Conservation (phyloP, 1,140 invertebrate genomes). For the Nomia melanderi region DNA sequence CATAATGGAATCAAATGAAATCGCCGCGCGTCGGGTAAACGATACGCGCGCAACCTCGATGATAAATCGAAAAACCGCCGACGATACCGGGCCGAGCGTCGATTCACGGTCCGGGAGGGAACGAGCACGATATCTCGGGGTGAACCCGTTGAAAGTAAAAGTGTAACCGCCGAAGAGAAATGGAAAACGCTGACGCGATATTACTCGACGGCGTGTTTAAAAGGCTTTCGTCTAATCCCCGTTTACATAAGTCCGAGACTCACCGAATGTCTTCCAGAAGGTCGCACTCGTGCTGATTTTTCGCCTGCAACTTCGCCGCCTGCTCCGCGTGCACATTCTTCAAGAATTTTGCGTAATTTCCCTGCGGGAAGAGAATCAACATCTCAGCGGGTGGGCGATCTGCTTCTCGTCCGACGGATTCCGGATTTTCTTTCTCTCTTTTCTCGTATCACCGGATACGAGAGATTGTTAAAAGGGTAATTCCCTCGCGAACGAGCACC, state of each 20-base stretch:
- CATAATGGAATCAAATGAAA: too few species aligned
- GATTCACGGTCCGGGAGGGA: not conserved
- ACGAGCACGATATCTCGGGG: not conserved
- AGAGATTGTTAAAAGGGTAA: too few species aligned
- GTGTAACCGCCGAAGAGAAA: not conserved
- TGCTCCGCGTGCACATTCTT: slow-evolving; percentile 96
- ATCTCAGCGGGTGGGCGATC: not conserved
- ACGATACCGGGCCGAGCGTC: too few species aligned
- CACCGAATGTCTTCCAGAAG: slow-evolving; percentile 94
- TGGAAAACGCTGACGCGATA: slow-evolving; percentile 4
- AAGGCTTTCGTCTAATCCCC: slow-evolving; percentile 37
- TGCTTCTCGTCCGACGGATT: not conserved
- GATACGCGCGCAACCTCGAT: too few species aligned
- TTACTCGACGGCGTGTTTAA: not conserved
- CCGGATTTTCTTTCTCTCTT: not conserved
- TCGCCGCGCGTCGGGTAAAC: too few species aligned
- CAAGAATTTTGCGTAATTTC: slow-evolving; percentile 93
- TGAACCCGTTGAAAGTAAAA: slow-evolving; percentile 9
- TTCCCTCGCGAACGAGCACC: too few species aligned
- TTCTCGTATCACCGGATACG: too few species aligned
- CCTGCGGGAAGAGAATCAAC: slow-evolving; percentile 82
- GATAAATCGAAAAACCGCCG: too few species aligned
- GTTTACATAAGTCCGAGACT: slow-evolving; percentile 55
- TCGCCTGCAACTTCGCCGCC: slow-evolving; percentile 93
- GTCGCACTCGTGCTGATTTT: slow-evolving; percentile 98